These are phyloP conservation scores for Clarias batrachus DNA, from an alignment of 2,113 vertebrate species.

Conservation along the genomic window DNA sequence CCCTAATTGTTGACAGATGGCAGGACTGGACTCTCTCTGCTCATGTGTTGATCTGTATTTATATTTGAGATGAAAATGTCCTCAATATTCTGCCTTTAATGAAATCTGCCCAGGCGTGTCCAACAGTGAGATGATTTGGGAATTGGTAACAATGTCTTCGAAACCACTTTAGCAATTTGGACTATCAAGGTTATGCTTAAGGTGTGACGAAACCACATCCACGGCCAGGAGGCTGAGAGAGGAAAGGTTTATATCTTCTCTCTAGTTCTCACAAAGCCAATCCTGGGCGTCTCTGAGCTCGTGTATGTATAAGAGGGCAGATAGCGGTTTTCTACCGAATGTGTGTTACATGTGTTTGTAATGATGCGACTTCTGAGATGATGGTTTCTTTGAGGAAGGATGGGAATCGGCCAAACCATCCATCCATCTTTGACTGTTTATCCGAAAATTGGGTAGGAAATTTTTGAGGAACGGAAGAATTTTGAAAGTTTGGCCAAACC, in stretches of 20 bases:
- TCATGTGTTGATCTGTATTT: constrained; percentile 20
- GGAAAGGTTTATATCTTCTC: background rate
- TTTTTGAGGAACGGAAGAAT: no score
- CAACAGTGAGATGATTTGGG: background rate
- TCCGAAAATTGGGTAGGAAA: no score
- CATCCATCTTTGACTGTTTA: no score
- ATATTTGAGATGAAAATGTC: constrained; percentile 33
- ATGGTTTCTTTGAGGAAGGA: background rate
- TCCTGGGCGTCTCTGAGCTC: background rate
- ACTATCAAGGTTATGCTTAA: background rate
- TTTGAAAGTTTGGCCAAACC: no score
- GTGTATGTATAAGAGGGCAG: background rate
- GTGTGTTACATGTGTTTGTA: background rate
- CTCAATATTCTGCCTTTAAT: constrained; percentile 12
- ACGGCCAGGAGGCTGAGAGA: background rate
- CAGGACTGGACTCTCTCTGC: constrained; percentile 7
- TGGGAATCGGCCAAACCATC: no score
- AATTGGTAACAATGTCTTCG: background rate
- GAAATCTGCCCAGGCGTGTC: constrained; percentile 9
- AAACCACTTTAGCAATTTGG: background rate
- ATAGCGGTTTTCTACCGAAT: background rate
- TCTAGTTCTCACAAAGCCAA: background rate
- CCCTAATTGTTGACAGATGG: constrained; percentile 52
- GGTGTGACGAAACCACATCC: background rate
- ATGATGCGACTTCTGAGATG: background rate